Base-by-base conservation (phyloP, 2,797 vertebrate species). In the Vespertilio murinus region DNA sequence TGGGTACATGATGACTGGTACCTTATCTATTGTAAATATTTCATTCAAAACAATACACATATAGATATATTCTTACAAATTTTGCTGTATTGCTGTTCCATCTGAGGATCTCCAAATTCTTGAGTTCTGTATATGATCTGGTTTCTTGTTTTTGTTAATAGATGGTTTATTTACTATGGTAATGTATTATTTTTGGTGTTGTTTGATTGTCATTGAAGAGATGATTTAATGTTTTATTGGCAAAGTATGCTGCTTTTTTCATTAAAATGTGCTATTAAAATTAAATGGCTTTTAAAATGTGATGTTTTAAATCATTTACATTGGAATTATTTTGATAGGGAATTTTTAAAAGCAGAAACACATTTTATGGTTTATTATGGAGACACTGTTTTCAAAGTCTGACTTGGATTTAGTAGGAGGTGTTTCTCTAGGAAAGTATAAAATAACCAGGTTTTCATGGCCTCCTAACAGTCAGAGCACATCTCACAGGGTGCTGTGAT, bases 1-100 rank as follows among this genome's bases (percentile, higher is more conserved):
- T 96, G 98, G 98, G 98, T 97, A 90, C 97, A 70, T 77, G 13
- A 90, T 98, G 98, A 98, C 96, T 97, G 98, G 98, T 99, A 99
- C 97, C 97, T 94, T 94, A 91, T 88, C 92, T 98, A 98, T 98
- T 99, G 99, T 99, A 99, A 99, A 99, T 99, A 99, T 98, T 98
- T 99, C 99, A 99, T 99, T 98, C 98, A 98, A 98, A 98, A 98
- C 98, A 97, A 99, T 98, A 98, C 98, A 98, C 99, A 99, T 98
- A 99, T 98, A 98, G 98, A 99, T 99, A 99, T 99, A 99, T 99
- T 98, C 99, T 99, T 99, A 99, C 99, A 99, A 98, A 99, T 99
- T 97, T 99, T 98, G 98, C 98, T 99, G 99, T 99, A 99, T 99
- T 98, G 98, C 98, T 99, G 99, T 99, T 99, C 98, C 98, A 98